Percentiles rank a stretch among this genome's conserved stretches.
phyloP scores from a whole-genome alignment of 2,888 invertebrate genomes.

The Stenurella melanura region DNA sequence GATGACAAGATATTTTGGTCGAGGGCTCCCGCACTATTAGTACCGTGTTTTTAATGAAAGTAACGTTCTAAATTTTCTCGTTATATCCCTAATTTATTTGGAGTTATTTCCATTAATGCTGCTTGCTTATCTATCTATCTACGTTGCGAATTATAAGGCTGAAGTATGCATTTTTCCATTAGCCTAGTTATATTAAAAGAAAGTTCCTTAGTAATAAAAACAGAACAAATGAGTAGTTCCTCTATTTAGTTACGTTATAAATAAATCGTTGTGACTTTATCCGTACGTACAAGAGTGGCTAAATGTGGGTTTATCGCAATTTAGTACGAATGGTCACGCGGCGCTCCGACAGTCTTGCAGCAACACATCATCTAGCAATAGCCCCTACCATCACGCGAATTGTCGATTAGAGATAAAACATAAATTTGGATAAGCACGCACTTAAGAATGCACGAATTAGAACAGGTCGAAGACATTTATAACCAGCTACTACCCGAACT shows the following conservation, averaged over 20 bases:
- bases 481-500: background rate
- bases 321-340: constrained; percentile 21
- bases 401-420: constrained; percentile 28
- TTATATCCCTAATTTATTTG: too few species aligned
- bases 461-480: background rate
- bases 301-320: constrained; percentile 13
- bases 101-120: too few species aligned
- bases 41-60: too few species aligned
- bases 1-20: too few species aligned
- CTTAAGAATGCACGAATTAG: constrained; percentile 11
- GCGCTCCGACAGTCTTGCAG: background rate
- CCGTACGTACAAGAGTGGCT: background rate
- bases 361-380: constrained; percentile 17
- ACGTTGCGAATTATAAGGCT: too few species aligned
- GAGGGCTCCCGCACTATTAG: too few species aligned
- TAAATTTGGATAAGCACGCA: constrained; percentile 30
- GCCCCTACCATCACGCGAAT: constrained; percentile 24
- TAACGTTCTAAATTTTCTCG: too few species aligned
- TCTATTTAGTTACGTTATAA: constrained; percentile 7
- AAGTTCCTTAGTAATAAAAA: background rate
- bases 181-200: too few species aligned
- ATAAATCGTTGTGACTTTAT: constrained; percentile 20
- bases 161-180: too few species aligned
- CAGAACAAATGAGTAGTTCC: background rate
- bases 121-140: too few species aligned